Conservation (phyloP, 2,888 invertebrate species). For the Catocala fraxini region DNA sequence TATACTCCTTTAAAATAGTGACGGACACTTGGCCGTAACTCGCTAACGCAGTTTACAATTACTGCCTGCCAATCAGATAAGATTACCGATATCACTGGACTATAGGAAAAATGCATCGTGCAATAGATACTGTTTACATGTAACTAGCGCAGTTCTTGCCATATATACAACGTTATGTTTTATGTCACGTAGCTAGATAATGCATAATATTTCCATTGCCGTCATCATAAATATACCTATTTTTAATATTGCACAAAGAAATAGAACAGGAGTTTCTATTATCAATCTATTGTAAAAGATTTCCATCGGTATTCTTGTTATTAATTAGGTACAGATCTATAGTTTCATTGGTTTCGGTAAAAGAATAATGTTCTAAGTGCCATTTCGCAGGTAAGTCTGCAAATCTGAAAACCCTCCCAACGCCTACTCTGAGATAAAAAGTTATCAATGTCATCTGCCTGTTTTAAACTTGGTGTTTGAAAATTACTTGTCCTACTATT, state of each 20-base stretch:
- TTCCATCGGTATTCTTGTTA: too few relatives aligned
- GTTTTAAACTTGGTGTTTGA: too few relatives aligned
- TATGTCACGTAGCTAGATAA: conserved; percentile 28
- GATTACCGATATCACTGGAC: conserved; percentile 30
- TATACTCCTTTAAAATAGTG: conserved; percentile 10
- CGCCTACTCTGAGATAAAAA: too few relatives aligned
- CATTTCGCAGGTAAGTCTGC: too few relatives aligned
- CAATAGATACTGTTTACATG: conserved; percentile 20
- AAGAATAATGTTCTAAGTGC: too few relatives aligned
- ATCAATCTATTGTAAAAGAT: too few relatives aligned
- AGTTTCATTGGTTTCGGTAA: too few relatives aligned
- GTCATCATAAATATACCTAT: conserved; percentile 20
- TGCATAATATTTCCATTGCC: conserved; percentile 34
- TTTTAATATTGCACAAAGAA: neutral
- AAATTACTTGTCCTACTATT: too few relatives aligned
- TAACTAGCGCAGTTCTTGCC: conserved; percentile 18
- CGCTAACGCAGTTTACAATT: conserved; percentile 39
- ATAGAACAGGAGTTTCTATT: neutral
- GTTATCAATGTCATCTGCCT: too few relatives aligned
- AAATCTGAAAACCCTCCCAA: too few relatives aligned
- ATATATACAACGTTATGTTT: conserved; percentile 10
- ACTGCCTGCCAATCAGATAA: conserved; percentile 43
- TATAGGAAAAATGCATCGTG: conserved; percentile 39
- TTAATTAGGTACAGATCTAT: too few relatives aligned
- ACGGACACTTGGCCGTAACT: conserved; percentile 35